These are phyloP conservation scores for Catamblyrhynchus diadema DNA, from an alignment of 2,797 vertebrate genomes.

Conservation along the genomic window DNA sequence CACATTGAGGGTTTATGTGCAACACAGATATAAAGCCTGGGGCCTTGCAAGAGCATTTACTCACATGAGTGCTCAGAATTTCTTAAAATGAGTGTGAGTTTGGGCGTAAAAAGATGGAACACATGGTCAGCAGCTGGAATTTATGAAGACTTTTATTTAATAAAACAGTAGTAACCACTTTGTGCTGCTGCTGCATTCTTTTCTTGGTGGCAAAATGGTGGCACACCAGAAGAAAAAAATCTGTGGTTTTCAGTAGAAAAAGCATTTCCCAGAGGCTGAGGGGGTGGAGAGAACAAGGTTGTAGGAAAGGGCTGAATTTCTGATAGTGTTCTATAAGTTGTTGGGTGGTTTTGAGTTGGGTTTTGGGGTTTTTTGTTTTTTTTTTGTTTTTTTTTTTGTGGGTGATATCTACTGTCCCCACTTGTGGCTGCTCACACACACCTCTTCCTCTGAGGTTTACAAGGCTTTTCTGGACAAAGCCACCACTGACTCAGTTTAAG, in stretches of 20 bases:
- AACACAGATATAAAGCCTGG: not conserved
- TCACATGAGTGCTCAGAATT: not conserved
- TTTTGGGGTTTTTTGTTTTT: no score
- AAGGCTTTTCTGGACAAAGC: not conserved
- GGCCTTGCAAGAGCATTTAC: not conserved
- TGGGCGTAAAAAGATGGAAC: conserved; percentile 3
- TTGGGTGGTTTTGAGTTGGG: not conserved
- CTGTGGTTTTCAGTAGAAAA: conserved; percentile 23
- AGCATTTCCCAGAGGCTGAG: not conserved
- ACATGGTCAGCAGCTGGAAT: conserved; percentile 3
- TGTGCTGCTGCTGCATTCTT: not conserved
- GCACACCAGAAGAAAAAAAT: not conserved
- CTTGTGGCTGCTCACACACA: not conserved
- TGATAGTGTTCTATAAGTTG: not conserved
- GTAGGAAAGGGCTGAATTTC: conserved; percentile 27
- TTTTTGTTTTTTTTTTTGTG: not conserved
- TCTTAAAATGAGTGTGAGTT: not conserved
- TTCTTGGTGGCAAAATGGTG: conserved; percentile 32
- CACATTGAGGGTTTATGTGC: not conserved
- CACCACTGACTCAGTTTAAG: not conserved
- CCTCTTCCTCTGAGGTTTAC: not conserved
- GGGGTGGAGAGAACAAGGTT: not conserved
- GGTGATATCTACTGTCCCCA: not conserved
- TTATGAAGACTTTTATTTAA: not conserved
- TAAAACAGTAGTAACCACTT: conserved; percentile 42